Percentiles rank a stretch among this genome's conserved stretches.
Evolutionary conservation across 2,888 invertebrate genomes (phyloP).

Genomic region (Amphipoea oculea): DNA sequence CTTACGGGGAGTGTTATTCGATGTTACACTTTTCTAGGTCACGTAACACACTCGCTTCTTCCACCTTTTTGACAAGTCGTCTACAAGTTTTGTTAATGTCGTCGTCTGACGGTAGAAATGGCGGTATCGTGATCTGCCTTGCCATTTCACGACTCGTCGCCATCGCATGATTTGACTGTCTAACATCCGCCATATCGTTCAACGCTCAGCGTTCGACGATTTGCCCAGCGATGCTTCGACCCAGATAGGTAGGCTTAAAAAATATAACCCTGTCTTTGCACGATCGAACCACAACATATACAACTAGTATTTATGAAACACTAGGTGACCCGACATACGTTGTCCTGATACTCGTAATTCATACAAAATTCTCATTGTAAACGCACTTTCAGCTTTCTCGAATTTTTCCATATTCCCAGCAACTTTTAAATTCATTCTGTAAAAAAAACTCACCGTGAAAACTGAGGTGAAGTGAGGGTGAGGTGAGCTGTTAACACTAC

Average conservation of each 20-base stretch:
- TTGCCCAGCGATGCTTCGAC: neutral
- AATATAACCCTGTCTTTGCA: neutral
- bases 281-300: neutral
- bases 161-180: neutral
- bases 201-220: neutral
- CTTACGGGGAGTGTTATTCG: too few relatives aligned
- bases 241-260: neutral
- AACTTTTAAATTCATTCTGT: neutral
- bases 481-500: too few relatives aligned
- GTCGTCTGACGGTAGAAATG: neutral
- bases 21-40: too few relatives aligned
- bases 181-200: neutral
- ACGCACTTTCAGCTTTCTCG: neutral
- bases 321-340: neutral
- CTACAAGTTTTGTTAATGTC: neutral
- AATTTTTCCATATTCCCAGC: neutral
- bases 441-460: too few relatives aligned
- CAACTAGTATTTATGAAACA: neutral
- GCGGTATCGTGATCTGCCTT: neutral
- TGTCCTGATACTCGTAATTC: neutral
- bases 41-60: neutral
- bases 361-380: neutral
- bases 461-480: too few relatives aligned
- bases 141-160: neutral
- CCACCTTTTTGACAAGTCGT: neutral